Base-by-base conservation (phyloP, 2,888 invertebrate genomes). In the Cerastoderma edule region DNA sequence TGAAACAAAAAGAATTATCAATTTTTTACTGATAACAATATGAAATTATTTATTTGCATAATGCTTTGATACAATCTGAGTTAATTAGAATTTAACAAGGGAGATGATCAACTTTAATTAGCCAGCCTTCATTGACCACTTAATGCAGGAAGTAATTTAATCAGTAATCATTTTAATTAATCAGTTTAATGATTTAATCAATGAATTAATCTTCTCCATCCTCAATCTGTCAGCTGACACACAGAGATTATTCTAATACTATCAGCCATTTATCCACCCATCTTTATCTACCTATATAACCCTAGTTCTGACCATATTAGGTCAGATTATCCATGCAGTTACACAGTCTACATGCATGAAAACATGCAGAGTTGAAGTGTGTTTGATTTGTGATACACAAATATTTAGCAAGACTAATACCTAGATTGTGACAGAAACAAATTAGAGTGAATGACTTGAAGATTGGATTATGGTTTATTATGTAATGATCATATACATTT, bases 271-370 rank as follows among this genome's bases (percentile, higher is more conserved):
- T 39, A 33, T 22, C 60, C 27, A 22, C 39, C 16, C 8, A 2
- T 60, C n/a, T 24, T 60, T 60, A 56, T 56, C 32, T 56, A 54
- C 28, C 22, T 39, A 60, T 60, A 60, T 60, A 22, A 39, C 35
- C 60, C 39, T 60, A 39, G 8, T 39, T 60, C 39, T 39, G 24
- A 35, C 60, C 60, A 60, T 39, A 39, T 60, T 60, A 39, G 39
- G 60, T 22, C 13, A 53, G 53, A 53, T 53, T 53, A 13, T 53
- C 24, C 24, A 5, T 53, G 3, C 3, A 8, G 53, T 27, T 53
- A 5, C n/a, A 48, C 5, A 48, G n/a, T 56, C 10, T 28, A 32
- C 57, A 56, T 56, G n/a, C 57, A 46, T 3, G n/a, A 46, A 2
- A 19, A n/a, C 46, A 46, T 46, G 46, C 46, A 19, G 46, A 46